A percentile compares a stretch with the other conserved stretches of the same genome.
phyloP scores from a whole-genome alignment of 2,113 vertebrate genomes.

The Pagrus major region DNA sequence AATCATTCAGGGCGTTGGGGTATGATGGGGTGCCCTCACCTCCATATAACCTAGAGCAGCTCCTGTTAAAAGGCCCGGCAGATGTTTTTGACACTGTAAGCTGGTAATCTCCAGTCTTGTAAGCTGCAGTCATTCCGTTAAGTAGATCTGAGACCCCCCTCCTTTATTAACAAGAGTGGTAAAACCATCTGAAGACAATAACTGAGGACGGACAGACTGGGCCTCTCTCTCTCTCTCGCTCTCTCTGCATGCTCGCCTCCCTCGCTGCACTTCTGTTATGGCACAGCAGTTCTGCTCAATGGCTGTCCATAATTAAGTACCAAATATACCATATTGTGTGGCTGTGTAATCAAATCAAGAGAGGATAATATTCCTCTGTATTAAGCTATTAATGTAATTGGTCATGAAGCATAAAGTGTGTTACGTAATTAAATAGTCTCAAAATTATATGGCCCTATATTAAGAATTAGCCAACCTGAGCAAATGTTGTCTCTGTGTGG shows the following conservation, averaged over 20 bases:
- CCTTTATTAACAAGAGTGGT: conserved; percentile 97
- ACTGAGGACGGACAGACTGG: conserved; percentile 88
- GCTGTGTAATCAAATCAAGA: conserved; percentile 99
- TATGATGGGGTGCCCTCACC: conserved; percentile 84
- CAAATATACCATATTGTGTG: conserved; percentile 99
- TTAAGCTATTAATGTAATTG: conserved; percentile 99
- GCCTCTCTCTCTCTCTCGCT: conserved; percentile 64
- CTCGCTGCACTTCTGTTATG: conserved; percentile 86
- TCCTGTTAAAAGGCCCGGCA: conserved; percentile 93
- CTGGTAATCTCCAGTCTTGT: conserved; percentile 94
- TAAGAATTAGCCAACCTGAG: conserved; percentile 99
- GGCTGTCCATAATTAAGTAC: conserved; percentile 99
- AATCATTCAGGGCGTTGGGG: conserved; percentile 73
- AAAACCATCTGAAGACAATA: conserved; percentile 97
- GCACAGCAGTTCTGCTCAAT: conserved; percentile 95
- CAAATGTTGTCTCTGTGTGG: conserved; percentile 99
- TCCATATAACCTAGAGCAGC: conserved; percentile 91
- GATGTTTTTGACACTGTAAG: conserved; percentile 96
- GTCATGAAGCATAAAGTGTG: conserved; percentile 99
- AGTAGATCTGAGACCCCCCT: conserved; percentile 88
- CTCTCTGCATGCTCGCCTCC: conserved; percentile 59
- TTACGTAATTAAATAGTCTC: conserved; percentile 99
- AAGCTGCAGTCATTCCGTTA: conserved; percentile 93
- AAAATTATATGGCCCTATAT: conserved; percentile 99
- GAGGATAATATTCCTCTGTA: conserved; percentile 99